Evolutionary conservation across 1,140 invertebrate genomes (phyloP).

Genomic region (Drosophila azteca): DNA sequence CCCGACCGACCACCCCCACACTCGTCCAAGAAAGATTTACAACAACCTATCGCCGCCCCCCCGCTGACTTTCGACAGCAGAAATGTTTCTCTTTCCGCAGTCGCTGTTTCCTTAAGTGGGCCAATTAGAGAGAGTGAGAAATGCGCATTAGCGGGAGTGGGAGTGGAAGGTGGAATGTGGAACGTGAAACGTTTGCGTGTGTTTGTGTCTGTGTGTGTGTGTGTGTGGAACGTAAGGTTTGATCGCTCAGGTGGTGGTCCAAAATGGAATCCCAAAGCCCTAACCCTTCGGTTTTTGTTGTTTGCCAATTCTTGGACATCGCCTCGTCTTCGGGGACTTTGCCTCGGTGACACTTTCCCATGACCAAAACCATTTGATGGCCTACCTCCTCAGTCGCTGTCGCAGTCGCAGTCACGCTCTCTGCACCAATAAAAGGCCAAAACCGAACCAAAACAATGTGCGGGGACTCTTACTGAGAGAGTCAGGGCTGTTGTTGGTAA

Average conservation of each 20-base stretch:
- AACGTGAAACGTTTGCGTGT: too few relatives aligned
- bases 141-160: slow-evolving; percentile 34
- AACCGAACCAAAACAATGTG: slow-evolving; percentile 38
- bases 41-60: background rate
- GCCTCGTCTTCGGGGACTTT: slow-evolving; percentile 12
- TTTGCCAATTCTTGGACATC: slow-evolving; percentile 39
- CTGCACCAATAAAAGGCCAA: slow-evolving; percentile 70
- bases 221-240: too few relatives aligned
- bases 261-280: background rate
- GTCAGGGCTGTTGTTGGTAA: slow-evolving; percentile 35
- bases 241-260: slow-evolving; percentile 18
- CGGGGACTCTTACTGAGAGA: slow-evolving; percentile 20
- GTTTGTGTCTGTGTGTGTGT: too few relatives aligned
- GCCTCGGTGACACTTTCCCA: slow-evolving; percentile 63
- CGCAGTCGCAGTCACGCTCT: slow-evolving; percentile 66
- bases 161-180: slow-evolving; percentile 1
- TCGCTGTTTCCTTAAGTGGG: slow-evolving; percentile 37
- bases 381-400: slow-evolving; percentile 49
- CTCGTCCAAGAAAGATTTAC: background rate
- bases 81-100: slow-evolving; percentile 16
- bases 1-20: too few relatives aligned
- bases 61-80: slow-evolving; percentile 28
- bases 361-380: slow-evolving; percentile 72
- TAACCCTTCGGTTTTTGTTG: slow-evolving; percentile 4
- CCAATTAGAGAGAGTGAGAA: slow-evolving; percentile 58